Percentiles rank a stretch among this genome's conserved stretches.
These are phyloP conservation scores for Eupithecia abbreviata DNA, from an alignment of 2,888 invertebrate species.

Conservation along the genomic window DNA sequence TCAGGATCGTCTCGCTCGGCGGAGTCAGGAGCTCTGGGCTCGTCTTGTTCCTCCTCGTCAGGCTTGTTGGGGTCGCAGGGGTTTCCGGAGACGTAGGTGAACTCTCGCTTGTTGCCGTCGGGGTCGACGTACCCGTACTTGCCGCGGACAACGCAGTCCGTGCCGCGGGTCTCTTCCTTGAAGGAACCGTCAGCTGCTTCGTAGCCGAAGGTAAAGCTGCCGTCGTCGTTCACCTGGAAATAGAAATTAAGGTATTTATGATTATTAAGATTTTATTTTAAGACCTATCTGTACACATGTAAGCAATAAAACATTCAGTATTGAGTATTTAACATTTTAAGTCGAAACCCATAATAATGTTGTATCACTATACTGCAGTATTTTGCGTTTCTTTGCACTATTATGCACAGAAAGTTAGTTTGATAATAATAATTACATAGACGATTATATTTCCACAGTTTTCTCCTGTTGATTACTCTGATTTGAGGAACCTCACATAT, in stretches of 20 bases:
- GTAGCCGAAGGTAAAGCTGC: conserved; percentile 93
- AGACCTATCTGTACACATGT: too few species aligned
- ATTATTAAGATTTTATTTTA: too few species aligned
- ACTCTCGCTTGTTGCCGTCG: conserved; percentile 93
- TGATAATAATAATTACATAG: too few species aligned
- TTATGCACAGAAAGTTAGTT: too few species aligned
- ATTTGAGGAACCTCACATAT: too few species aligned
- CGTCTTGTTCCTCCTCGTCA: conserved; percentile 86
- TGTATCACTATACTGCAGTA: too few species aligned
- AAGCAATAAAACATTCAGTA: too few species aligned
- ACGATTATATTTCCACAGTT: too few species aligned
- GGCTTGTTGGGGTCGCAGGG: conserved; percentile 94
- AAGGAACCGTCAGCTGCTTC: conserved; percentile 93
- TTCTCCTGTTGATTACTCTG: too few species aligned
- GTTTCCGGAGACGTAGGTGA: conserved; percentile 93
- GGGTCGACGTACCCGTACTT: conserved; percentile 95
- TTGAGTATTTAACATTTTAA: too few species aligned
- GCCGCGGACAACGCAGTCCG: conserved; percentile 93
- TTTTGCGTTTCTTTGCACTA: too few species aligned
- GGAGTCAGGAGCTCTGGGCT: conserved; percentile 81
- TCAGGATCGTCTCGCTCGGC: conserved; percentile 86
- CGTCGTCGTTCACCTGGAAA: conserved; percentile 89
- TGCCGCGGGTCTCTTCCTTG: conserved; percentile 93
- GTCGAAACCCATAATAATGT: too few species aligned
- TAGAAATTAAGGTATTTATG: not conserved